Evolutionary conservation across 2,113 vertebrate genomes (phyloP).

Genomic region (Scomber scombrus): DNA sequence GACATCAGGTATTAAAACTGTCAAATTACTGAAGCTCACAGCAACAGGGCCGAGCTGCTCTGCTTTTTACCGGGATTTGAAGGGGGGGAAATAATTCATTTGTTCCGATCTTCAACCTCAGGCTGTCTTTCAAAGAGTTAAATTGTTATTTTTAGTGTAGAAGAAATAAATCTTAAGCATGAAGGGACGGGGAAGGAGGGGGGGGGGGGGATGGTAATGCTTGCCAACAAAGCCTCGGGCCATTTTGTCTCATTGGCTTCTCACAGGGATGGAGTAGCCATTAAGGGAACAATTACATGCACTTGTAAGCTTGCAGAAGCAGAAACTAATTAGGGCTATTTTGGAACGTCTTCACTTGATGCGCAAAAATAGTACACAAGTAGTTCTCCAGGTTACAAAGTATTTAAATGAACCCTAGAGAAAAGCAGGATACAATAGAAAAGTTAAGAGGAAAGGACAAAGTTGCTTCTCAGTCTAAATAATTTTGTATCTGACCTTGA

Average conservation of each 20-base stretch:
- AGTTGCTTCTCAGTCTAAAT: conserved; percentile 6
- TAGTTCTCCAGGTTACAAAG: conserved; percentile 40
- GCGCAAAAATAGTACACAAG: conserved; percentile 47
- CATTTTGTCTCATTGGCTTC: conserved; percentile 55
- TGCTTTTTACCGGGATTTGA: conserved; percentile 32
- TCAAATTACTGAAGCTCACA: conserved; percentile 43
- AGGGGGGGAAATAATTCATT: conserved; percentile 58
- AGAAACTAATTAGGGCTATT: conserved; percentile 74
- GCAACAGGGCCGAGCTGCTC: conserved; percentile 22
- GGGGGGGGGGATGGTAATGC: background rate
- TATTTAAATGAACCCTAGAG: conserved; percentile 47
- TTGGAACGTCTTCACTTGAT: conserved; percentile 66
- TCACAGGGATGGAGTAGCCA: conserved; percentile 61
- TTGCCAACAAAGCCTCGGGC: conserved; percentile 45
- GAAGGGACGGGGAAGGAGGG: background rate
- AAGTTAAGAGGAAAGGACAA: conserved; percentile 11
- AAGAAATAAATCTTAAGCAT: conserved; percentile 57
- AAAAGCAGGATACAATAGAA: background rate
- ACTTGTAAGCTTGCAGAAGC: conserved; percentile 66
- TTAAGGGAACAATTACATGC: conserved; percentile 72
- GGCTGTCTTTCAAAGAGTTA: conserved; percentile 53
- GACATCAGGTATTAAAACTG: conserved; percentile 56
- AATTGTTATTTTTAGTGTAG: conserved; percentile 58
- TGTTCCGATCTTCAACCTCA: conserved; percentile 52
- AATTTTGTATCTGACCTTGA: conserved; percentile 44